phyloP scores from a whole-genome alignment of 1,140 invertebrate genomes.

The Camponotus pennsylvanicus region DNA sequence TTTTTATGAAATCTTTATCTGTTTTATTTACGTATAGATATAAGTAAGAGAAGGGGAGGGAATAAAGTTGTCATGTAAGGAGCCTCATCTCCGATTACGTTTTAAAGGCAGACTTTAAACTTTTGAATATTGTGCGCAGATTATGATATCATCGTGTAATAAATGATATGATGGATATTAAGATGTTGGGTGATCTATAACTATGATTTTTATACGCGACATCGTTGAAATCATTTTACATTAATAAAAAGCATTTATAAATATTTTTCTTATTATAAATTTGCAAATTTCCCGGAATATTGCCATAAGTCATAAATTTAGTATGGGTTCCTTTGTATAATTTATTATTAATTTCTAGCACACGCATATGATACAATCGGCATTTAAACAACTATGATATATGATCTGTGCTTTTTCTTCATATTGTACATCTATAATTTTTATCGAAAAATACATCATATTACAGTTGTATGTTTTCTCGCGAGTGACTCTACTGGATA shows the following conservation, averaged over 20 bases:
- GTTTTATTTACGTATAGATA: neutral
- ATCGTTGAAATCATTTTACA: neutral
- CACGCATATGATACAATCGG: neutral
- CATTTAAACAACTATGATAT: neutral
- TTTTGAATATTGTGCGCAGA: conserved; percentile 15
- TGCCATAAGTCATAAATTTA: neutral
- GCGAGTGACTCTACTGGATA: neutral
- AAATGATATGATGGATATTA: conserved; percentile 8
- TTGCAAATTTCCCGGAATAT: neutral
- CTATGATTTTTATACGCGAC: neutral
- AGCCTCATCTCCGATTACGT: neutral
- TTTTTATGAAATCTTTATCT: neutral
- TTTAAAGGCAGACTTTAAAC: neutral
- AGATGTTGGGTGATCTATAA: too few species aligned
- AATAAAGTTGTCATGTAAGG: neutral
- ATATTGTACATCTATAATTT: conserved; percentile 4
- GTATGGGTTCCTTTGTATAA: neutral
- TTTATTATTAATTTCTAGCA: neutral
- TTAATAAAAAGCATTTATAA: neutral
- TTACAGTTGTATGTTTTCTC: neutral
- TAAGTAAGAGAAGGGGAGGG: neutral
- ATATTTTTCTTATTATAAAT: neutral
- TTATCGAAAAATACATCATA: neutral
- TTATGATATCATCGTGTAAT: conserved; percentile 35
- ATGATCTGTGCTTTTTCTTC: neutral